phyloP scores from a whole-genome alignment of 2,113 vertebrate genomes.

The Lamprotornis superbus region DNA sequence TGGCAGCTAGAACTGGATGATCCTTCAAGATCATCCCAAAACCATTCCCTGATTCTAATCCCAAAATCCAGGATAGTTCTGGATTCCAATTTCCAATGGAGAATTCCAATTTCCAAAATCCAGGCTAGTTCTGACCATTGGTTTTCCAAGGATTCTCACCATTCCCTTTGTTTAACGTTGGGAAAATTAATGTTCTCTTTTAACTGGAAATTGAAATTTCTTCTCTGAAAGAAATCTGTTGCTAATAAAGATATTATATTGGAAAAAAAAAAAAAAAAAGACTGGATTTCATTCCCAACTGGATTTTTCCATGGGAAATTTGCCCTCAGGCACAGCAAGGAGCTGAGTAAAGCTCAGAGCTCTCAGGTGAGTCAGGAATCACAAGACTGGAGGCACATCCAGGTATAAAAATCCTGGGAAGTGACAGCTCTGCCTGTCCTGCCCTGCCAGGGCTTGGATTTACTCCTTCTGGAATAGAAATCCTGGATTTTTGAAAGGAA shows the following conservation, averaged over 20 bases:
- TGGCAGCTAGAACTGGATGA: not conserved
- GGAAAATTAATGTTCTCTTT: not conserved
- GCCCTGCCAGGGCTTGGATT: not conserved
- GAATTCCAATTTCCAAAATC: no score
- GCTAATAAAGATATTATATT: accelerated
- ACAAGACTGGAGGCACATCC: not conserved
- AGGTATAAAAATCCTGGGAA: not conserved
- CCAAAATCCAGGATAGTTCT: not conserved
- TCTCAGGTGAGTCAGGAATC: constrained; percentile 22
- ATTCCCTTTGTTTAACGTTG: accelerated
- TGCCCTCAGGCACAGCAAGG: not conserved
- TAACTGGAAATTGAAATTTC: no score
- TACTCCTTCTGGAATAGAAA: not conserved
- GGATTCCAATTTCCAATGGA: no score
- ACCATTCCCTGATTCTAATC: not conserved
- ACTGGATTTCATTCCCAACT: not conserved
- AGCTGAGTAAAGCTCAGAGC: not conserved
- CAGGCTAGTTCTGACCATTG: accelerated
- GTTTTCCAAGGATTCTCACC: not conserved
- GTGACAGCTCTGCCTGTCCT: not conserved
- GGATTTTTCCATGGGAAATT: not conserved
- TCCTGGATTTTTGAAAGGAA: not conserved
- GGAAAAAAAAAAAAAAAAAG: not conserved
- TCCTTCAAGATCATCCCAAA: not conserved
- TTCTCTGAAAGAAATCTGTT: no score